A percentile compares a stretch with the other conserved stretches of the same genome.
Conservation (phyloP, 2,888 invertebrate species). For the Rotaria magnacalcarata region DNA sequence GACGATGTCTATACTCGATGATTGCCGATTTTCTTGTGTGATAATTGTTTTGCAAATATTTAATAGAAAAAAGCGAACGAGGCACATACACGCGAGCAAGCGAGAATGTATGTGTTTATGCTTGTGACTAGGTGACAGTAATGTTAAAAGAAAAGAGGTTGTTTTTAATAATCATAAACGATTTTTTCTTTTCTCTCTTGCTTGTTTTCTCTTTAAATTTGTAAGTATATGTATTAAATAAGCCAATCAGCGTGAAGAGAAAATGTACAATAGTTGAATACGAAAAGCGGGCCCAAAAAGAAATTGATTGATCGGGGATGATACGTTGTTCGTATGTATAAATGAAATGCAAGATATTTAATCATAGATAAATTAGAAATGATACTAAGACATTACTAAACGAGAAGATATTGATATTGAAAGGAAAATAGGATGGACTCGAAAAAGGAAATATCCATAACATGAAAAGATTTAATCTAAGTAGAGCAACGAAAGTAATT, state of each 20-base stretch:
- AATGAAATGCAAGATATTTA: conserved; percentile 11
- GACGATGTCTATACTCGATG: neutral
- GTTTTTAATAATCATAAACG: conserved; percentile 18
- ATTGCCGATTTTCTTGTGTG: conserved; percentile 8
- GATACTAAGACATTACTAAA: neutral
- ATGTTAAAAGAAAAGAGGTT: conserved; percentile 14
- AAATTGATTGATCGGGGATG: conserved; percentile 26
- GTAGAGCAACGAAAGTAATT: neutral
- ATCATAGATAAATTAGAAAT: neutral
- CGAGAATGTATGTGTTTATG: neutral
- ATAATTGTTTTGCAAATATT: conserved; percentile 28
- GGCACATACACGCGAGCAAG: neutral
- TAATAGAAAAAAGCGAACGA: conserved; percentile 11
- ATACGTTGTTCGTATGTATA: conserved; percentile 10
- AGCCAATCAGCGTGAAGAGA: conserved; percentile 13
- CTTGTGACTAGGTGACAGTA: conserved; percentile 25
- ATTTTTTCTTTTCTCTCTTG: neutral
- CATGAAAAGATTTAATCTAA: neutral
- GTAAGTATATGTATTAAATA: neutral
- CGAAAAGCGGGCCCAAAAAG: neutral
- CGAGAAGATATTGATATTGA: conserved; percentile 6
- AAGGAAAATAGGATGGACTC: neutral
- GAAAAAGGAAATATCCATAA: neutral
- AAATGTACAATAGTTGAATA: neutral
- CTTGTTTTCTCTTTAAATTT: neutral